Base-by-base conservation (phyloP, 2,888 invertebrate genomes). In the Morinoia aosen region DNA sequence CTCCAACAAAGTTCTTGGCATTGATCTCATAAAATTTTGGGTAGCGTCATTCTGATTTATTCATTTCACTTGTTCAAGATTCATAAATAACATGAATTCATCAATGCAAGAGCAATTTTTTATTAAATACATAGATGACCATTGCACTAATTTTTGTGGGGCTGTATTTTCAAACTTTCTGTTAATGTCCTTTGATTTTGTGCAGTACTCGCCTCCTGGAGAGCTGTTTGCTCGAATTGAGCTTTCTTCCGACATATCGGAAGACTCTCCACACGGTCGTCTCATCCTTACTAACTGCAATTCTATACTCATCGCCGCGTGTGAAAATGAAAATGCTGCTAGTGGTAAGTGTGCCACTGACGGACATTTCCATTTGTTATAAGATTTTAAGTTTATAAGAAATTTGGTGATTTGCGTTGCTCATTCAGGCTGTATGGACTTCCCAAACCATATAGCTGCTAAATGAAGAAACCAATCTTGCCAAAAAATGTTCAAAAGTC, bases 201-300 rank as follows among this genome's bases (percentile, higher is more conserved):
- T 95, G 16, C 95, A 95, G 97, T 98, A 98, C 97, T 98, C 98
- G 0, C 98, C 98, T 97, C 98, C 98, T 48, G 98, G 98, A 39
- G 98, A 98, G 97, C 97, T 98, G 61, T 98, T 98, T 97, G 98
- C 98, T 14, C 97, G 98, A 40, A 90, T 98, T 97, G 98, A 98
- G 95, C 97, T 98, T 90, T 98, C 98, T 57, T 98, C 98, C 97
- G 98, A 98, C 97, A 97, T 98, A 91, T 98, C 98, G 0, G 98
- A 98, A 97, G 98, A 98, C 97, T 98, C 98, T 7, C 98, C 98
- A 25, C 98, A 98, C 95, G 98, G 98, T 0, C 98, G 98, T 58
- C 97, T 98, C 33, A 98, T 98, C 96, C 97, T 98, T 39, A 98
- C 98, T 97, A 98, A 98, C 97, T 98, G 98, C 97, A 98, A 98